phyloP scores from a whole-genome alignment of 1,140 invertebrate species.

The Agrypnia vestita region DNA sequence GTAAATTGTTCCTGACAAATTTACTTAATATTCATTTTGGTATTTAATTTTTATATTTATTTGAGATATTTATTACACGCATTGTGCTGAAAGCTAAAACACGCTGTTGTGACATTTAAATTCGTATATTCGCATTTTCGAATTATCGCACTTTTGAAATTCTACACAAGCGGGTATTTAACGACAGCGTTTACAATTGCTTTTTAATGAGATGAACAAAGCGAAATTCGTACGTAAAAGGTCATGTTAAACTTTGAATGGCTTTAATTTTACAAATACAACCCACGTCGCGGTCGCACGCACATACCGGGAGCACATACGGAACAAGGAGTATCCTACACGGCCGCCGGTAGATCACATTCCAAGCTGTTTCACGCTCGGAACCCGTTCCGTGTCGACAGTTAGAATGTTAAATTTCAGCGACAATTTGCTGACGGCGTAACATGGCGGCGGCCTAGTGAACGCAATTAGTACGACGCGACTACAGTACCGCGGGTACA shows the following conservation, averaged over 20 bases:
- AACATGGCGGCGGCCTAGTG: conserved; percentile 11
- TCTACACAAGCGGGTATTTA: conserved; percentile 10
- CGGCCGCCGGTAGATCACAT: conserved; percentile 39
- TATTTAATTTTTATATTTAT: too few relatives aligned
- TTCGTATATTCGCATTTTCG: too few relatives aligned
- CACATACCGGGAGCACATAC: conserved; percentile 41
- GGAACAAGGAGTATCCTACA: conserved; percentile 34
- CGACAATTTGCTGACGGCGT: neutral
- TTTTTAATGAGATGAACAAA: conserved; percentile 55
- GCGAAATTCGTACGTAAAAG: conserved; percentile 43
- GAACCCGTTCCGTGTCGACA: conserved; percentile 21
- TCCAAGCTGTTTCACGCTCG: conserved; percentile 36
- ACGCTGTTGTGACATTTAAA: too few relatives aligned
- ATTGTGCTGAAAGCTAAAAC: too few relatives aligned
- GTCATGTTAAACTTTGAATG: conserved; percentile 56
- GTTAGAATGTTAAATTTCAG: conserved; percentile 44
- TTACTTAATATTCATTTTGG: too few relatives aligned
- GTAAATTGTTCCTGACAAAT: too few relatives aligned
- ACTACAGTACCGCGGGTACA: too few relatives aligned
- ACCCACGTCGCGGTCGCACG: conserved; percentile 50
- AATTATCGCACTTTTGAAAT: too few relatives aligned
- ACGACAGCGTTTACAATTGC: conserved; percentile 50
- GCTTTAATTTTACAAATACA: conserved; percentile 57
- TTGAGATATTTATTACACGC: too few relatives aligned
- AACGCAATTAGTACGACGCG: neutral